These are phyloP conservation scores for Protosalanx chinensis DNA, from an alignment of 2,797 vertebrate genomes.

Conservation along the genomic window DNA sequence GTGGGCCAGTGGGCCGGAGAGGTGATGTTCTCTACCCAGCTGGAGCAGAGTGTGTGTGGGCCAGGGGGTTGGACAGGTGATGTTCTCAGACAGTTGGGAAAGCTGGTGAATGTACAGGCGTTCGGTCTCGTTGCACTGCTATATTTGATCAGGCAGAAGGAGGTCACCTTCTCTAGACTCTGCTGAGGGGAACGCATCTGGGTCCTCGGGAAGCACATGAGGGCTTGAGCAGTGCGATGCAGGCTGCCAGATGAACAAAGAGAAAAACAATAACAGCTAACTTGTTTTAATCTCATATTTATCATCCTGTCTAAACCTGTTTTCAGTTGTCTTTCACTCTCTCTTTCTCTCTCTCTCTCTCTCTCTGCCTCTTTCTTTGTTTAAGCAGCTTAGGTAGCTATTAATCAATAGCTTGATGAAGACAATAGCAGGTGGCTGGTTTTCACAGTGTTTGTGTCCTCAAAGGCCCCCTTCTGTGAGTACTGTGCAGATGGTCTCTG, in stretches of 20 bases:
- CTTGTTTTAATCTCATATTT: background rate
- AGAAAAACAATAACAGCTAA: background rate
- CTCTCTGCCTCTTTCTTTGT: conserved; percentile 22
- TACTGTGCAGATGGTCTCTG: conserved; percentile 35
- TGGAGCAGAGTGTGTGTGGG: background rate
- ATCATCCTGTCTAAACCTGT: background rate
- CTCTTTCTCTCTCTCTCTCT: background rate
- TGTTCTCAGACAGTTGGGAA: background rate
- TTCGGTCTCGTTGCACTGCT: conserved; percentile 7
- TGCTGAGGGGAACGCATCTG: conserved; percentile 12
- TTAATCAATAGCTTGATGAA: conserved; percentile 50
- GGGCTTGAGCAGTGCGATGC: conserved; percentile 19
- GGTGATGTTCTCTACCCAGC: no score
- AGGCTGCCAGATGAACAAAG: background rate
- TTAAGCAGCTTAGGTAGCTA: conserved; percentile 52
- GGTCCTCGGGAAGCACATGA: conserved; percentile 28
- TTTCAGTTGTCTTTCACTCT: background rate
- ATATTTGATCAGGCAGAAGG: conserved; percentile 59
- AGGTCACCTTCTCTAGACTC: conserved; percentile 40
- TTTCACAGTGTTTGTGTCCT: conserved; percentile 24
- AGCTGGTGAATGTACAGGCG: background rate
- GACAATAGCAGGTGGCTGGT: conserved; percentile 55
- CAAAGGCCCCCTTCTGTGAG: background rate
- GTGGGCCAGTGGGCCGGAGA: no score
- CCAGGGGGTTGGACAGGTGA: background rate